These are phyloP conservation scores for Leptinotarsa lineolata DNA, from an alignment of 1,140 invertebrate genomes.

Conservation along the genomic window DNA sequence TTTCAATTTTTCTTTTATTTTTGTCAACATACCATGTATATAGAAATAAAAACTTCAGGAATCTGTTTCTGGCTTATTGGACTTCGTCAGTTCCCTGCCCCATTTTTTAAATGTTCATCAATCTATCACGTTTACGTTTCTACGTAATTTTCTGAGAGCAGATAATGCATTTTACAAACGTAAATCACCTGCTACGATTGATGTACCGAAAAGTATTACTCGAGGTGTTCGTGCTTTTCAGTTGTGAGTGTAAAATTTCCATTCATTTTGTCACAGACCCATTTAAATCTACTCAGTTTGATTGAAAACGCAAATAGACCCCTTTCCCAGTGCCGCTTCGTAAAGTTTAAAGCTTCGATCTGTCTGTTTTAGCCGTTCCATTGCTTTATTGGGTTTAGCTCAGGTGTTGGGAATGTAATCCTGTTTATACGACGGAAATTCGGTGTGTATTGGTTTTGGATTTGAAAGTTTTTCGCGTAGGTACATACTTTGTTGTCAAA, in stretches of 20 bases:
- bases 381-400: constrained; percentile 12
- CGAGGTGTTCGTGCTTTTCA: not conserved
- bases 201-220: too few relatives aligned
- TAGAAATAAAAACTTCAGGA: too few relatives aligned
- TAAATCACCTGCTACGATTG: too few relatives aligned
- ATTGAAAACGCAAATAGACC: constrained; percentile 12
- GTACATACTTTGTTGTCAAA: too few relatives aligned
- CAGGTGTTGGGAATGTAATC: not conserved
- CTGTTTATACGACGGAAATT: not conserved
- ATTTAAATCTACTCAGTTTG: constrained; percentile 18
- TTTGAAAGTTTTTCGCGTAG: not conserved
- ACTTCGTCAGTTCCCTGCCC: too few relatives aligned
- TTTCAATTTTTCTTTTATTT: too few relatives aligned
- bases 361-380: constrained; percentile 2
- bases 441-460: not conserved
- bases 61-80: too few relatives aligned
- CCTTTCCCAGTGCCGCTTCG: not conserved
- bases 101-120: too few relatives aligned
- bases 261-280: constrained; percentile 13
- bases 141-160: too few relatives aligned
- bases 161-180: too few relatives aligned
- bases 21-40: too few relatives aligned
- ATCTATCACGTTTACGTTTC: too few relatives aligned
- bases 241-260: not conserved
- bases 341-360: constrained; percentile 4